A percentile compares a stretch with the other conserved stretches of the same genome.
Conservation (phyloP, 2,888 invertebrate genomes). For the Timandra comae region DNA sequence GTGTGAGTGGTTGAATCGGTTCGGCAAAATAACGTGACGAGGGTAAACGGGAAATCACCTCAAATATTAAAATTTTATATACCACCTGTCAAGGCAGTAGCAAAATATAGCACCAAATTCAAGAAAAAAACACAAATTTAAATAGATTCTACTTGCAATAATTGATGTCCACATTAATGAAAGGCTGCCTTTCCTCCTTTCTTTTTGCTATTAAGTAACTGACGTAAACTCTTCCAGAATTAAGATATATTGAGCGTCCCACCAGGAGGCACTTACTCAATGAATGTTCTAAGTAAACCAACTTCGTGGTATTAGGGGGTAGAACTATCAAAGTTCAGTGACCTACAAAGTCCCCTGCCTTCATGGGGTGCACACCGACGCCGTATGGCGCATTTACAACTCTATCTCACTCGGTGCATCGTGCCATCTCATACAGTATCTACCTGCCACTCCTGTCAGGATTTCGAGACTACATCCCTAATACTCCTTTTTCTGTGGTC, state of each 20-base stretch:
- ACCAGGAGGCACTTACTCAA: constrained; percentile 23
- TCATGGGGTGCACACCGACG: constrained; percentile 54
- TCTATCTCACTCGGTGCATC: constrained; percentile 46
- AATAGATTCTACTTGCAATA: no score
- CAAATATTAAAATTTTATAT: constrained; percentile 1
- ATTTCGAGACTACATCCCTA: constrained; percentile 3
- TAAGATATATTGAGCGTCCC: constrained; percentile 7
- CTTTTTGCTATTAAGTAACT: no score
- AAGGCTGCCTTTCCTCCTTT: no score
- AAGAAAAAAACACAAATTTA: no score
- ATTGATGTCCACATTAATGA: no score
- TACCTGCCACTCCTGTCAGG: constrained; percentile 18
- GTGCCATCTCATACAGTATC: constrained; percentile 40
- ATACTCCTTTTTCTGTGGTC: constrained; percentile 2
- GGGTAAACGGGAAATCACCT: constrained; percentile 26
- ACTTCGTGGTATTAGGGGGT: constrained; percentile 39
- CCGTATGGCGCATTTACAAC: constrained; percentile 35
- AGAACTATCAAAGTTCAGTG: constrained; percentile 58
- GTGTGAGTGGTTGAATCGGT: constrained; percentile 32
- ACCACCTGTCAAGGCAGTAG: constrained; percentile 39
- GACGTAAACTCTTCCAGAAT: constrained; percentile 2
- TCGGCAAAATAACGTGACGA: constrained; percentile 45
- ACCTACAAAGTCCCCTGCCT: constrained; percentile 62
- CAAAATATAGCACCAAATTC: no score
- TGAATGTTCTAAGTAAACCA: constrained; percentile 17